Evolutionary conservation across 1,140 invertebrate species (phyloP).

Genomic region (Rhagoletis pomonella): DNA sequence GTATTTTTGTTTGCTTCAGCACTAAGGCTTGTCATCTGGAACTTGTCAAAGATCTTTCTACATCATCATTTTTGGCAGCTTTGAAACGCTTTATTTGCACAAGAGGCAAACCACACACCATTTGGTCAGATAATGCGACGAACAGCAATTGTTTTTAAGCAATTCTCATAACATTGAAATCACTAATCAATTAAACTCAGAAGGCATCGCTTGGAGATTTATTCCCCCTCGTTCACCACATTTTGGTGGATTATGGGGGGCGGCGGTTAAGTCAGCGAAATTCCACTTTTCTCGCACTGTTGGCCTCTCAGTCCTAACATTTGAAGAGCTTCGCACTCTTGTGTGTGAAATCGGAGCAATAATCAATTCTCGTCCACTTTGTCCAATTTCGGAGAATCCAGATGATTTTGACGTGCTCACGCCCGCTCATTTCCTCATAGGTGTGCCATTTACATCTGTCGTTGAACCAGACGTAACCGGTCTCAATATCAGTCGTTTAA

Average conservation of each 20-base stretch:
- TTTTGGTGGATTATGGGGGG: slow-evolving; percentile 53
- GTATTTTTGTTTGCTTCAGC: slow-evolving; percentile 55
- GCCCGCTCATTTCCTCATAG: slow-evolving; percentile 53
- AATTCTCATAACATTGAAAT: slow-evolving; percentile 30
- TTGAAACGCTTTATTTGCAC: slow-evolving; percentile 65
- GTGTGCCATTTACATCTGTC: slow-evolving; percentile 61
- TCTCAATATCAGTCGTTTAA: slow-evolving; percentile 49
- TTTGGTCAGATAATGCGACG: slow-evolving; percentile 68
- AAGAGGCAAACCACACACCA: slow-evolving; percentile 57
- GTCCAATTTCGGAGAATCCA: too few relatives aligned
- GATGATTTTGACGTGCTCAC: slow-evolving; percentile 51
- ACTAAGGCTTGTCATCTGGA: slow-evolving; percentile 52
- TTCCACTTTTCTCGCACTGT: slow-evolving; percentile 41
- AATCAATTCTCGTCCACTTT: slow-evolving; percentile 54
- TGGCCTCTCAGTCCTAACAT: slow-evolving; percentile 15
- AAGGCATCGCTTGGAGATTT: slow-evolving; percentile 61
- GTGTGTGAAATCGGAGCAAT: slow-evolving; percentile 58
- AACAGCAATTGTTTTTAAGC: slow-evolving; percentile 61
- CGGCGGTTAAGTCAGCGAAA: slow-evolving; percentile 54
- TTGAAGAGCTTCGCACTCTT: slow-evolving; percentile 58
- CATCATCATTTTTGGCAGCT: slow-evolving; percentile 65
- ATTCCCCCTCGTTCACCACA: slow-evolving; percentile 13
- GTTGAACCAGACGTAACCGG: slow-evolving; percentile 62
- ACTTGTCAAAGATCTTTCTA: slow-evolving; percentile 60
- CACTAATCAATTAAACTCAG: slow-evolving; percentile 10